Conservation (phyloP, 2,797 vertebrate genomes). For the Myotis myotis region DNA sequence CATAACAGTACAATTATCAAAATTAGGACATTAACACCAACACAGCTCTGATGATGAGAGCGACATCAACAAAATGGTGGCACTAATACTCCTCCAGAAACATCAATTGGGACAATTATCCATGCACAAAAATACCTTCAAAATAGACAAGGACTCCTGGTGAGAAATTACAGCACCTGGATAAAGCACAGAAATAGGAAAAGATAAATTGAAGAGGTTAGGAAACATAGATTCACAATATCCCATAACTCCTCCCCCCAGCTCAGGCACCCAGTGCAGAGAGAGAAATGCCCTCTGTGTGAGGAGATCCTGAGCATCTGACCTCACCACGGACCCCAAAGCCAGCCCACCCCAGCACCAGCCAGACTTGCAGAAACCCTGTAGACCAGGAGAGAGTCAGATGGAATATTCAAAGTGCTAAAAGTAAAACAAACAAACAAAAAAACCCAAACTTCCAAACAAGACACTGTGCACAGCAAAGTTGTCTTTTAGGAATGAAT, state of each 20-base stretch:
- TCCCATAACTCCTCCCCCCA: not conserved
- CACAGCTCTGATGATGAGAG: not conserved
- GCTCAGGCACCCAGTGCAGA: not conserved
- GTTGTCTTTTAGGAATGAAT: not conserved
- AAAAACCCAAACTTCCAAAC: not conserved
- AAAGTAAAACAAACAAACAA: not conserved
- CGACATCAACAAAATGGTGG: not conserved
- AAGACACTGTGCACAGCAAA: not conserved
- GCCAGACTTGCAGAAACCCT: not conserved
- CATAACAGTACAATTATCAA: not conserved
- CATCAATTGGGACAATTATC: not conserved
- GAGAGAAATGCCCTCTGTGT: not conserved
- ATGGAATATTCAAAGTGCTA: not conserved
- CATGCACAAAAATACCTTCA: not conserved
- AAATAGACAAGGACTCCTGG: not conserved
- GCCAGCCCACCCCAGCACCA: not conserved
- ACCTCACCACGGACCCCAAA: not conserved
- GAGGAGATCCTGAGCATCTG: not conserved
- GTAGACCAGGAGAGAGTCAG: not conserved
- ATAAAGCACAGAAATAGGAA: not conserved
- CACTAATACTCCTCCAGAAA: not conserved
- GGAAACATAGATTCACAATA: not conserved
- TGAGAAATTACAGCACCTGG: not conserved
- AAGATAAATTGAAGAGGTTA: not conserved
- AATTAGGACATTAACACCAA: not conserved